phyloP scores from a whole-genome alignment of 2,113 vertebrate species.

The Origma solitaria region DNA sequence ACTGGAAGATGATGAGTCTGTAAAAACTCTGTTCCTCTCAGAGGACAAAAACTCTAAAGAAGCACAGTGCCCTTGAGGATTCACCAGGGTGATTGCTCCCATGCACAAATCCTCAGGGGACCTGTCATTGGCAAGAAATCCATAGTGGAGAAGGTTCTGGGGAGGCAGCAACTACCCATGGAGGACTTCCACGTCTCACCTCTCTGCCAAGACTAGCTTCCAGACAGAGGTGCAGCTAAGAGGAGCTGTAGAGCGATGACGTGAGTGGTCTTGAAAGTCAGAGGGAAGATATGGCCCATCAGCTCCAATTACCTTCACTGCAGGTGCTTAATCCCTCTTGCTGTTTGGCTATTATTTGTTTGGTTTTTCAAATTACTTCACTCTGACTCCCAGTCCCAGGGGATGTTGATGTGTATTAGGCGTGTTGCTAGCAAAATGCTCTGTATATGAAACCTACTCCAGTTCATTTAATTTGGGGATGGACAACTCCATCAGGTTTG shows the following conservation, averaged over 20 bases:
- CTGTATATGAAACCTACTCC: not conserved
- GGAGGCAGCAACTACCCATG: not conserved
- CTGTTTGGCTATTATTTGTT: conserved; percentile 35
- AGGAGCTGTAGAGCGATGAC: not conserved
- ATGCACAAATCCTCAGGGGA: not conserved
- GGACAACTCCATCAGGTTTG: conserved; percentile 52
- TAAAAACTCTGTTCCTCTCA: not conserved
- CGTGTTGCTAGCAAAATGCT: not conserved
- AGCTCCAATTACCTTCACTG: conserved; percentile 18
- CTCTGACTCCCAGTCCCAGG: not conserved
- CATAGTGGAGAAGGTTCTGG: not conserved
- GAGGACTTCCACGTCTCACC: not conserved
- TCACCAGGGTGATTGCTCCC: not conserved
- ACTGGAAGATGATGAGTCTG: not conserved
- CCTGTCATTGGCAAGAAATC: not conserved
- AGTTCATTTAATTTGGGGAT: conserved; percentile 11
- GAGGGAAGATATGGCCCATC: conserved; percentile 9
- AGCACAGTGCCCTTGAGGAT: not conserved
- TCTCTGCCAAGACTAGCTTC: not conserved
- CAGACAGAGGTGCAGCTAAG: not conserved
- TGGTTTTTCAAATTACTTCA: conserved; percentile 29
- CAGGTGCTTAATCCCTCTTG: conserved; percentile 26
- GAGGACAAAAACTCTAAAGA: not conserved
- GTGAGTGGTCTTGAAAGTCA: conserved; percentile 9
- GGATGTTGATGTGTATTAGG: not conserved